These are phyloP conservation scores for Lepidocyrtinus sp. DNA, from an alignment of 2,888 invertebrate genomes.

Conservation along the genomic window DNA sequence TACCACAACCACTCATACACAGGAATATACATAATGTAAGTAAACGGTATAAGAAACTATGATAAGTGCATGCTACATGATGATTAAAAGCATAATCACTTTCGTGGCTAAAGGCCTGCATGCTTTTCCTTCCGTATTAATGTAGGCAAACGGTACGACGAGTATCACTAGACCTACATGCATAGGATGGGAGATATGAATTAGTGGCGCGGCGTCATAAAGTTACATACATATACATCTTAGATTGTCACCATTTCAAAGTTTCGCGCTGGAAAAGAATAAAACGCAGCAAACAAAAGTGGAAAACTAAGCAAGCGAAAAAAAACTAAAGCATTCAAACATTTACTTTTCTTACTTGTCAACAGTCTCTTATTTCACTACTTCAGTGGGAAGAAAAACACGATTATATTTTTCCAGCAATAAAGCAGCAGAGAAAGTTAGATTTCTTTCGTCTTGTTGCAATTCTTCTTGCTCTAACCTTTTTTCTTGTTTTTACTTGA, in stretches of 20 bases:
- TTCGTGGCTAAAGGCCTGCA: background rate
- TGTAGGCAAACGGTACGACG: background rate
- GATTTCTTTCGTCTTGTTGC: constrained; percentile 9
- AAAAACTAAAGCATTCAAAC: constrained; percentile 8
- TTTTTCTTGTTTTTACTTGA: background rate
- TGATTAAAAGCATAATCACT: background rate
- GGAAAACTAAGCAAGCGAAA: background rate
- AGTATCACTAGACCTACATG: background rate
- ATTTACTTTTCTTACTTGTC: constrained; percentile 17
- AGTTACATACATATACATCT: too few species aligned
- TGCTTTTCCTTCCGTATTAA: background rate
- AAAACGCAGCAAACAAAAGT: background rate
- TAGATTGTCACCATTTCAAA: too few species aligned
- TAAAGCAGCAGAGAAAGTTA: background rate
- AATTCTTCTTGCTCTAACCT: background rate
- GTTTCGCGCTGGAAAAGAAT: background rate
- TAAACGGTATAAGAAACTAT: too few species aligned
- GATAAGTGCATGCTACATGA: background rate
- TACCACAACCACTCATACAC: background rate
- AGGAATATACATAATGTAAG: background rate
- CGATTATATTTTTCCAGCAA: constrained; percentile 8
- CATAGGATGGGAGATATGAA: background rate
- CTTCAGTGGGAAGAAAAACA: background rate
- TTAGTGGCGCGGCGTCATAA: too few species aligned
- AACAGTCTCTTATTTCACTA: constrained; percentile 1